Evolutionary conservation across 2,113 vertebrate genomes (phyloP).

Genomic region (Microtus oregoni): DNA sequence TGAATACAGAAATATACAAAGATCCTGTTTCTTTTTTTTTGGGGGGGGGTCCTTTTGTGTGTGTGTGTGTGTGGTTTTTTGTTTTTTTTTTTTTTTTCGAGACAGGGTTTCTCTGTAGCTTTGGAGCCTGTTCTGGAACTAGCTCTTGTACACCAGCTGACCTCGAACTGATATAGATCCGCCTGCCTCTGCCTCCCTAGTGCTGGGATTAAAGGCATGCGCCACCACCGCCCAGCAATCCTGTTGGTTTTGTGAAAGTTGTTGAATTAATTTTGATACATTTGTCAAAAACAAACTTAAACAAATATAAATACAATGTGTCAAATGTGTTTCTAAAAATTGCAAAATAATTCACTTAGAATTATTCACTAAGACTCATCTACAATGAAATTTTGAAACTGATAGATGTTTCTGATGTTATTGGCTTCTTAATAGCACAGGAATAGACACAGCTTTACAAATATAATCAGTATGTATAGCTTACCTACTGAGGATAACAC

Average conservation of each 20-base stretch:
- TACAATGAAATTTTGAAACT: slow-evolving; percentile 43
- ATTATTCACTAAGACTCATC: neutral
- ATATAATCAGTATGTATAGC: slow-evolving; percentile 9
- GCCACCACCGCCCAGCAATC: neutral
- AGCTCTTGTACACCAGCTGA: too few relatives aligned
- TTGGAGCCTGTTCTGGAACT: too few relatives aligned
- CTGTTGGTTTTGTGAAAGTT: neutral
- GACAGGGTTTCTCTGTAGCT: too few relatives aligned
- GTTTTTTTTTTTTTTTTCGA: too few relatives aligned
- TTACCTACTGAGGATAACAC: neutral
- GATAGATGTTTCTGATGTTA: neutral
- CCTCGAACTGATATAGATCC: too few relatives aligned
- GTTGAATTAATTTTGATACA: neutral
- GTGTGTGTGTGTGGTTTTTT: too few relatives aligned
- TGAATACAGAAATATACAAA: neutral
- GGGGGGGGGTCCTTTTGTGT: too few relatives aligned
- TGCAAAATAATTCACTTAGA: neutral
- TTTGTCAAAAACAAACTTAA: slow-evolving; percentile 11
- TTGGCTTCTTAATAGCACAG: neutral
- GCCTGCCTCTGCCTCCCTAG: too few relatives aligned
- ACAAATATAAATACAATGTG: slow-evolving; percentile 25
- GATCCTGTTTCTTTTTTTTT: neutral
- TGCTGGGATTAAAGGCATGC: too few relatives aligned
- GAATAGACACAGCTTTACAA: neutral
- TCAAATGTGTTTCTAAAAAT: slow-evolving; percentile 16